Evolutionary conservation across 1,140 invertebrate species (phyloP), one percentile per base, ranked within the genome.

Genomic region (Brachionus asplanchnoidis): DNA sequence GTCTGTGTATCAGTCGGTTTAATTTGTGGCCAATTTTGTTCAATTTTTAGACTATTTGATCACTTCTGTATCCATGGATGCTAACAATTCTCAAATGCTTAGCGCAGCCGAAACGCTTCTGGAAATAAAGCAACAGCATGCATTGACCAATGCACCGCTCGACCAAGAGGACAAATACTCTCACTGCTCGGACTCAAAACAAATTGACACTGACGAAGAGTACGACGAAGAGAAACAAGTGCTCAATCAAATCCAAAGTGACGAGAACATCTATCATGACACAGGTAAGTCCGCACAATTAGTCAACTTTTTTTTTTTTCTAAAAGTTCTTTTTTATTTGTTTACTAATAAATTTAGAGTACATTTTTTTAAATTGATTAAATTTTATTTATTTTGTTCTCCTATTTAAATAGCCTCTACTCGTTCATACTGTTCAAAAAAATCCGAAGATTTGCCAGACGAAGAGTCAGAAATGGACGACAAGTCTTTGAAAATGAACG

Each of bases 141-240:
- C 5, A 5, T 26, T 23, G 3, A n/a, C 9, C 14, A 75, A 70
- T 44, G 32, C n/a, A 46, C 6, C 17, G 9, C n/a, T 46, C 2
- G 73, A 77, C 42, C 42, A 46, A 77, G 42, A 50, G 11, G 73
- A 77, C 42, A 46, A 28, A 26, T 36, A 4, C 26, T 77, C 40
- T 5, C 20, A 28, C 32, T 36, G 32, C 32, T 36, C 32, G 14
- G 23, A 14, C 23, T 77, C 73, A 12, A 77, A 77, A 53, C 73
- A 40, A 42, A 9, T 40, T 73, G 28, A 77, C 73, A 50, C 42
- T 23, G 68, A 73, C 20, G 68, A 50, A 44, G 70, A 75, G 40
- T 44, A 77, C 44, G 73, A 77, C 17, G 73, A 77, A 46, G 73
- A 77, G 53, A 77, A 50, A 77, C 73, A 77, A 77, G 44, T 77